Percentiles rank a stretch among this genome's conserved stretches.
These are phyloP conservation scores for Rhynchotus rufescens DNA, from an alignment of 2,797 vertebrate genomes.

Conservation along the genomic window DNA sequence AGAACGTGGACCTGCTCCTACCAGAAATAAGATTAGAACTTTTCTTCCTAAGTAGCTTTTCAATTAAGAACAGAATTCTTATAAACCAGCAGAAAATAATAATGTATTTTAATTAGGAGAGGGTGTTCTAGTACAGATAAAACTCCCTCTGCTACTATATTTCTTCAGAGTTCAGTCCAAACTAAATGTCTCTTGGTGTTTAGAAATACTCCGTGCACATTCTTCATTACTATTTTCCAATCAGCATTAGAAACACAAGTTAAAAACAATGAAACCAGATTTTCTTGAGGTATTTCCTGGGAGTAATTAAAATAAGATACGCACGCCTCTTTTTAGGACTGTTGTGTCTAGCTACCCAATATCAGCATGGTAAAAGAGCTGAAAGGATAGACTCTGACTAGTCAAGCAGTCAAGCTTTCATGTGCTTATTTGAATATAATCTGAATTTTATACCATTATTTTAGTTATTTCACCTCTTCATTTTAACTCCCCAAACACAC, in stretches of 20 bases:
- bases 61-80: background rate
- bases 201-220: background rate
- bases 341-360: background rate
- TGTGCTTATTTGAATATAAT: background rate
- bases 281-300: background rate
- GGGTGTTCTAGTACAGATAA: constrained; percentile 33
- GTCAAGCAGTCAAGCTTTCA: background rate
- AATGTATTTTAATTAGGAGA: constrained; percentile 50
- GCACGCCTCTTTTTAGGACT: background rate
- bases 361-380: background rate
- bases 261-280: background rate
- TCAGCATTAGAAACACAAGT: background rate
- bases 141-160: constrained; percentile 22
- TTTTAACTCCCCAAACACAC: background rate
- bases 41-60: constrained; percentile 14
- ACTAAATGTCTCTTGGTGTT: background rate
- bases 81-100: constrained; percentile 27
- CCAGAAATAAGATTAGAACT: constrained; percentile 27
- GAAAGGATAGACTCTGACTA: background rate
- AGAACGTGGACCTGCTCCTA: background rate
- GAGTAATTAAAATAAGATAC: background rate
- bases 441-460: background rate
- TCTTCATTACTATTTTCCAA: background rate
- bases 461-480: background rate
- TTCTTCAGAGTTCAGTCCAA: constrained; percentile 10